Conservation (phyloP, 1,140 invertebrate species). For the Euglossa dilemma region DNA sequence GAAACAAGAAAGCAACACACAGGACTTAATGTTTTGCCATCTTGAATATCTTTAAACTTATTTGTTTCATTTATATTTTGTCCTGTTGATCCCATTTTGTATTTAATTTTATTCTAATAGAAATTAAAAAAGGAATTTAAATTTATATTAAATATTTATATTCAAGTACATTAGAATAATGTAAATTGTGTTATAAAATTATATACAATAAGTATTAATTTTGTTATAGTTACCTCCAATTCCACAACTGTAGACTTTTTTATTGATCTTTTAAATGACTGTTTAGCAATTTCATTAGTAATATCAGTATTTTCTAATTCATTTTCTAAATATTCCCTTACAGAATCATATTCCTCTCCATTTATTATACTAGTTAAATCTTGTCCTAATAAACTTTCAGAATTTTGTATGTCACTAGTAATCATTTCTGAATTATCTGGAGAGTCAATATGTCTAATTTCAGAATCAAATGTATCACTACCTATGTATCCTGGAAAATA, state of each 20-base stretch:
- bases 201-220: background rate
- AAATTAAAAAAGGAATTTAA: background rate
- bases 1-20: constrained; percentile 75
- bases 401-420: constrained; percentile 86
- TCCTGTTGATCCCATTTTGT: constrained; percentile 20
- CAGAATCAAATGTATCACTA: constrained; percentile 79
- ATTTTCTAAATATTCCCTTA: constrained; percentile 76
- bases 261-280: constrained; percentile 85
- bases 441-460: constrained; percentile 90
- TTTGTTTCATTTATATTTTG: background rate
- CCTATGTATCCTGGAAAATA: constrained; percentile 76
- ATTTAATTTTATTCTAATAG: constrained; percentile 25
- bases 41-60: constrained; percentile 43
- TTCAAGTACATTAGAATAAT: background rate
- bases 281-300: constrained; percentile 88
- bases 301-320: constrained; percentile 84
- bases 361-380: constrained; percentile 85
- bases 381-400: constrained; percentile 88
- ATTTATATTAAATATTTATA: background rate
- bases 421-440: constrained; percentile 89
- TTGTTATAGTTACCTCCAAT: constrained; percentile 35
- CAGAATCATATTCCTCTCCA: constrained; percentile 81
- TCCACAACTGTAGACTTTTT: constrained; percentile 51
- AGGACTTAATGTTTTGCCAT: constrained; percentile 68
- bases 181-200: background rate